Evolutionary conservation across 2,113 vertebrate species (phyloP).

Genomic region (Notothenia rossii): DNA sequence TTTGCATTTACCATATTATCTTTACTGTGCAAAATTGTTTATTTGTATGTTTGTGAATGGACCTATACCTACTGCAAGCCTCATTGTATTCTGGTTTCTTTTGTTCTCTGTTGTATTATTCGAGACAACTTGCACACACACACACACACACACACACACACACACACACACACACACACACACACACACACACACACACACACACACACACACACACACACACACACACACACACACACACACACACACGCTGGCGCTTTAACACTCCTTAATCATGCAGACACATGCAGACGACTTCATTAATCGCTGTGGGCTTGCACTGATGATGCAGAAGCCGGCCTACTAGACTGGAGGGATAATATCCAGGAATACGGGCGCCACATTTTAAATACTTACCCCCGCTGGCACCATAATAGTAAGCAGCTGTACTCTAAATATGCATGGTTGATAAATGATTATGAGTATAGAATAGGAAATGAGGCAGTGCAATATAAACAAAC

Average conservation of each 20-base stretch:
- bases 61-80: constrained; percentile 6
- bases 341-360: constrained; percentile 60
- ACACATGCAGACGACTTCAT: constrained; percentile 74
- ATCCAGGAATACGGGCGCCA: constrained; percentile 43
- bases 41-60: constrained; percentile 30
- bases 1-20: constrained; percentile 8
- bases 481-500: constrained; percentile 46
- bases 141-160: constrained; percentile 15
- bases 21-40: background rate
- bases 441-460: constrained; percentile 65
- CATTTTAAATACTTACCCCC: constrained; percentile 66
- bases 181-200: constrained; percentile 20
- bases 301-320: constrained; percentile 70
- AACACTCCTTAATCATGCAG: constrained; percentile 73
- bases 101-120: constrained; percentile 60
- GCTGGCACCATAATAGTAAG: constrained; percentile 58
- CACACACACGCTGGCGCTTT: constrained; percentile 19
- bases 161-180: constrained; percentile 22
- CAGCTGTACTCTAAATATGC: constrained; percentile 66
- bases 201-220: constrained; percentile 21
- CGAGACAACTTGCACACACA: constrained; percentile 24
- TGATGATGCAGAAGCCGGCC: constrained; percentile 62
- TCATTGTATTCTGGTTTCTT: constrained; percentile 40
- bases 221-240: constrained; percentile 12
- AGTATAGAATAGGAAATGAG: constrained; percentile 45